Conservation (phyloP, 2,888 invertebrate genomes). For the Ametastegia equiseti region DNA sequence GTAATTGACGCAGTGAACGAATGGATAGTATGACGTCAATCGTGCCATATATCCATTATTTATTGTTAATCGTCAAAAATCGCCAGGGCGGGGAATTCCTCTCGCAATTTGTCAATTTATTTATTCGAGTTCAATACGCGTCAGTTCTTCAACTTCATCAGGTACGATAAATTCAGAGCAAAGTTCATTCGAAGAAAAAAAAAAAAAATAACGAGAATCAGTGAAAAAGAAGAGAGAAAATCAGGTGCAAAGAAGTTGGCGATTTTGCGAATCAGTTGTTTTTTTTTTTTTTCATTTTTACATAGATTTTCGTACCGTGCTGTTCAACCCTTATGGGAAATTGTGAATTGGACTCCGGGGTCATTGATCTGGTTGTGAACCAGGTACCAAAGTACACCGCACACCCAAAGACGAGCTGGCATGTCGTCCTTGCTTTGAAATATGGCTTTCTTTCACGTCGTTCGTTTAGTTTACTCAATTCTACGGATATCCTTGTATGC, state of each 20-base stretch:
- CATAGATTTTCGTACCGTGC: neutral
- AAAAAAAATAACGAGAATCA: neutral
- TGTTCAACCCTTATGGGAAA: neutral
- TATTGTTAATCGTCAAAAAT: neutral
- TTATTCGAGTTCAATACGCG: neutral
- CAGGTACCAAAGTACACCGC: neutral
- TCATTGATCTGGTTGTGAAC: neutral
- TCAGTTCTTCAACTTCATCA: neutral
- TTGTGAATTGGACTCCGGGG: neutral
- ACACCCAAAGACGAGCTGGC: neutral
- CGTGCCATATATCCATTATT: neutral
- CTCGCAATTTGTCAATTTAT: neutral
- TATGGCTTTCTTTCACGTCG: no score
- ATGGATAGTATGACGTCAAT: neutral
- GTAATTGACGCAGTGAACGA: conserved; percentile 10
- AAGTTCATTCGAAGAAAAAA: neutral
- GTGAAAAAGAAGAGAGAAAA: neutral
- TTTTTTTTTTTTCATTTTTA: neutral
- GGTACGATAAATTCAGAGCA: no score
- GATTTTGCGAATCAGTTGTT: neutral
- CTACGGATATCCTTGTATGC: no score
- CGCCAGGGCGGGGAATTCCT: neutral
- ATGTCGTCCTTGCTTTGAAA: neutral
- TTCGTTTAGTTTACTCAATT: no score
- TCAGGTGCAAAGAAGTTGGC: neutral